phyloP scores from a whole-genome alignment of 2,113 vertebrate genomes.

The Corvus moneduloides region DNA sequence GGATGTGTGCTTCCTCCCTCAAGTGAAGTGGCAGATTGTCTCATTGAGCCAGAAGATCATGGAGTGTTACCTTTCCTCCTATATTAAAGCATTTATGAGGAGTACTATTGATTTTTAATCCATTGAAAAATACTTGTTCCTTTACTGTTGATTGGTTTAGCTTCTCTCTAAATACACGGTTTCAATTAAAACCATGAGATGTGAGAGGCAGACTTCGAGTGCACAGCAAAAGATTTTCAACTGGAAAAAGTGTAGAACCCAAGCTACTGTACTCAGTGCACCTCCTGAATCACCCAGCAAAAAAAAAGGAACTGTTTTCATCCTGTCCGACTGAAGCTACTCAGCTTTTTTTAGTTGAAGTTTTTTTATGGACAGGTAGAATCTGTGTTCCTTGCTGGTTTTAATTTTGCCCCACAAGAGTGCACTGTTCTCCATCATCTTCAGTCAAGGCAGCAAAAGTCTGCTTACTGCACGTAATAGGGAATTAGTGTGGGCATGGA shows the following conservation, averaged over 20 bases:
- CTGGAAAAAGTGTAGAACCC: neutral
- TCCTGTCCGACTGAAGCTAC: neutral
- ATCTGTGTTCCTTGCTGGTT: neutral
- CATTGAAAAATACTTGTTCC: neutral
- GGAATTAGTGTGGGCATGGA: neutral
- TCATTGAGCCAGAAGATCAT: neutral
- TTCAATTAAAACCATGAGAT: neutral
- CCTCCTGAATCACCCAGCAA: neutral
- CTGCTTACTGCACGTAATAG: neutral
- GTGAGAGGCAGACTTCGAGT: neutral
- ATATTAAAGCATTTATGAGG: neutral
- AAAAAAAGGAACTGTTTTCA: neutral
- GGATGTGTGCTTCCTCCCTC: neutral
- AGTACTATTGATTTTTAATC: slow-evolving; percentile 35
- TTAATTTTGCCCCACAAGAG: slow-evolving; percentile 54
- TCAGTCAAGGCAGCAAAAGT: neutral
- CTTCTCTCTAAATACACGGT: neutral
- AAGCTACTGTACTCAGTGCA: neutral
- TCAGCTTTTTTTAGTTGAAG: neutral
- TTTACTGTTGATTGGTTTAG: neutral
- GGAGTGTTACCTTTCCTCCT: neutral
- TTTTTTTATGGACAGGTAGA: neutral
- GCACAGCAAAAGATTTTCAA: neutral
- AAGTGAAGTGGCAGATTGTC: neutral
- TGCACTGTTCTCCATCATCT: slow-evolving; percentile 44